These are phyloP conservation scores for Corythucha ciliata DNA, from an alignment of 2,888 invertebrate genomes.

Conservation along the genomic window DNA sequence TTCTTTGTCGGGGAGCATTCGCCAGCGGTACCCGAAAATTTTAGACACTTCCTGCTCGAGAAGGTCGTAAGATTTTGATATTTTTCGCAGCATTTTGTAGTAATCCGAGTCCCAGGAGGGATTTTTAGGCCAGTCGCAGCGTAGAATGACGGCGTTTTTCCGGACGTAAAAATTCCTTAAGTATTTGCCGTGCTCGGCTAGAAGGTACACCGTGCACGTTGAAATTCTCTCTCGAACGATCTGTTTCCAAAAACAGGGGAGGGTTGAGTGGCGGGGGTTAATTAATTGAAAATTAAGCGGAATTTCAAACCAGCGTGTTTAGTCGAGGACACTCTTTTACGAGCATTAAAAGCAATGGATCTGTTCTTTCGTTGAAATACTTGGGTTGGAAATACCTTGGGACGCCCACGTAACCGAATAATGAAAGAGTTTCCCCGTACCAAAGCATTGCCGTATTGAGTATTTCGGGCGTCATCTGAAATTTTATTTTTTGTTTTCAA, in stretches of 20 bases:
- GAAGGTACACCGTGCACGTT: conserved; percentile 61
- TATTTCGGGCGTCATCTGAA: conserved; percentile 45
- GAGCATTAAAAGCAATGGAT: conserved; percentile 56
- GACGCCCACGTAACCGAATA: conserved; percentile 58
- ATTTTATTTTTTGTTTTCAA: no score
- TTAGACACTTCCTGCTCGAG: conserved; percentile 60
- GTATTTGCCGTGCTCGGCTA: conserved; percentile 55
- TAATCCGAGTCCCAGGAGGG: conserved; percentile 51
- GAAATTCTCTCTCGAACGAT: conserved; percentile 66
- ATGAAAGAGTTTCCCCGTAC: conserved; percentile 52
- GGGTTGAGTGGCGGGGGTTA: neutral
- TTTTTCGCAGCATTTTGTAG: conserved; percentile 53
- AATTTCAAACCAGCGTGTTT: conserved; percentile 53
- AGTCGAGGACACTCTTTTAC: conserved; percentile 57
- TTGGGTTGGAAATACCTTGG: conserved; percentile 57
- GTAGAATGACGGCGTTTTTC: conserved; percentile 59
- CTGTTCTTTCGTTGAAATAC: conserved; percentile 60
- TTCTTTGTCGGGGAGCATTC: conserved; percentile 54
- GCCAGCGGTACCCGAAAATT: conserved; percentile 59
- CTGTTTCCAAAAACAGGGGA: conserved; percentile 41
- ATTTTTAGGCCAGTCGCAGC: conserved; percentile 57
- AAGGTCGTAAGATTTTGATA: conserved; percentile 53
- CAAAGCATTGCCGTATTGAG: conserved; percentile 51
- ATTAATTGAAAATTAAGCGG: neutral
- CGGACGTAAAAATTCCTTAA: conserved; percentile 56